Percentiles rank a stretch among this genome's conserved stretches.
Conservation (phyloP, 1,140 invertebrate genomes). For the Calosoma granatense region DNA sequence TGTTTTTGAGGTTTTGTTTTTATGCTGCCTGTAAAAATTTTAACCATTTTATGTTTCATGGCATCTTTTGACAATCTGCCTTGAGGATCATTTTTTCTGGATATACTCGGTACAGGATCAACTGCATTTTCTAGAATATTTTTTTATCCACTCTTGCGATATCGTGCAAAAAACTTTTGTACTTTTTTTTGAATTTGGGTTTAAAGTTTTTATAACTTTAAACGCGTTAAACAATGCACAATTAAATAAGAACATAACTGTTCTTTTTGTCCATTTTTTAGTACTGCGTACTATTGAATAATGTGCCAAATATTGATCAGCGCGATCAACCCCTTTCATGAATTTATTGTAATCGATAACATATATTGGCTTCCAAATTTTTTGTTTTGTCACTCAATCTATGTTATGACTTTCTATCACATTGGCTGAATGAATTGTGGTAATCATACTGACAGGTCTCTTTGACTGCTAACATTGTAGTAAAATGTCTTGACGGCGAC, state of each 20-base stretch:
- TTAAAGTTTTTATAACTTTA: background rate
- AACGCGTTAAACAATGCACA: constrained; percentile 13
- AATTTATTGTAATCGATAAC: constrained; percentile 20
- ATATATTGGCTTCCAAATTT: constrained; percentile 17
- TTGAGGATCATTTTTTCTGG: too few relatives aligned
- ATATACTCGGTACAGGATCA: constrained; percentile 2
- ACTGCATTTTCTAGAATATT: background rate
- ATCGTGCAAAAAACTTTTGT: background rate
- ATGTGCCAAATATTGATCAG: constrained; percentile 20
- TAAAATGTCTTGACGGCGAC: constrained; percentile 17
- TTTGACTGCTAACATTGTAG: constrained; percentile 21
- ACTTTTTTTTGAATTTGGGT: constrained; percentile 8
- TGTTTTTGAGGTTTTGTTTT: background rate
- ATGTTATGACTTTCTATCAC: constrained; percentile 17
- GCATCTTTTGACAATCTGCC: too few relatives aligned
- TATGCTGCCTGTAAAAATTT: background rate
- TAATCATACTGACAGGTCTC: constrained; percentile 17
- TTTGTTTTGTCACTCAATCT: constrained; percentile 16
- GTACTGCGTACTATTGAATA: constrained; percentile 14
- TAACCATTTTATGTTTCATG: background rate
- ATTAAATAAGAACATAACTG: constrained; percentile 13
- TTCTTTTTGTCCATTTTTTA: constrained; percentile 16
- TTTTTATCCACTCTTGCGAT: background rate
- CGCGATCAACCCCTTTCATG: constrained; percentile 21
- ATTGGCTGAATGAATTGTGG: constrained; percentile 20